Evolutionary conservation across 2,113 vertebrate species (phyloP).

Genomic region (Siniperca knerii): DNA sequence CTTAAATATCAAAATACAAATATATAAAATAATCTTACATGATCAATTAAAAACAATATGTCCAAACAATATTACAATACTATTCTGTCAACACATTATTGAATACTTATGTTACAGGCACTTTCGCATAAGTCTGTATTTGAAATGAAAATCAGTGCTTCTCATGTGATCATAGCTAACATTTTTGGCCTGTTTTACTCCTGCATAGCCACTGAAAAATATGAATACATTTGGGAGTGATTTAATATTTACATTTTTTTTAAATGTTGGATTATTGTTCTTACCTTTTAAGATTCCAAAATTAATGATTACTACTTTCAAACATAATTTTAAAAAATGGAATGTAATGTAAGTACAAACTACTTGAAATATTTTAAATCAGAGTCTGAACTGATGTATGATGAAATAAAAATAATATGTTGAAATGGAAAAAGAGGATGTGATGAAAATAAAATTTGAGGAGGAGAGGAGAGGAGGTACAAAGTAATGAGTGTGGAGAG

Average conservation of each 20-base stretch:
- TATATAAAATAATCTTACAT: background rate
- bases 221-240: background rate
- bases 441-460: background rate
- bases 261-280: background rate
- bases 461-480: conserved; percentile 13
- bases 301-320: background rate
- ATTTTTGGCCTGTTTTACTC: background rate
- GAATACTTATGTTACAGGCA: background rate
- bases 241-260: background rate
- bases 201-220: background rate
- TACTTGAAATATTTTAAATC: background rate
- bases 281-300: background rate
- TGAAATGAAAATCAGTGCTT: background rate
- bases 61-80: background rate
- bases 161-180: background rate
- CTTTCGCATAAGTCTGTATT: background rate
- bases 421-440: background rate
- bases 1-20: background rate
- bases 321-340: background rate
- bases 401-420: conserved; percentile 1
- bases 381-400: background rate
- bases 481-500: conserved; percentile 63
- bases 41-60: background rate
- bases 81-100: background rate
- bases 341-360: background rate